Evolutionary conservation across 1,140 invertebrate species (phyloP), one percentile per base, ranked within the genome.

Genomic region (Ptiloglossa arizonensis): DNA sequence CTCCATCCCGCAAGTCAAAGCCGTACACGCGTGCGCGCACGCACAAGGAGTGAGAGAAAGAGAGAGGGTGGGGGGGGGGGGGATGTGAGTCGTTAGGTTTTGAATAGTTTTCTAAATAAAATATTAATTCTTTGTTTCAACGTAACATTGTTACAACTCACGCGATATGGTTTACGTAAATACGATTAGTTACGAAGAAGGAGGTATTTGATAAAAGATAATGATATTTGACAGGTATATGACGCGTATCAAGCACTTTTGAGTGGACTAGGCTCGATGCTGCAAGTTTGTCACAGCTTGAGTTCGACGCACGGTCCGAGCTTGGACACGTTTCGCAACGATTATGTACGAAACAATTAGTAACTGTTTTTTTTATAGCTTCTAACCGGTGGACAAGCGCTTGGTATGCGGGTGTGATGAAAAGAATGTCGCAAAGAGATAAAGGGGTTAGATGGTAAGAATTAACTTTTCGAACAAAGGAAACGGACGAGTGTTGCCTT

Each of bases 221-320:
- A 50, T 79, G 38, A 79, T 80, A 76, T 91, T 88, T 86, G 71
- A 88, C 92, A 95, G 95, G 95, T 95, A 75, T 95, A 95, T 93
- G 95, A 95, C 91, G 93, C 95, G 63, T 95, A 95, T 90, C 95
- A 95, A 92, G 93, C 94, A 69, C 92, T 95, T 82, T 93, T 95
- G 89, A 95, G 95, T 86, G 95, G 95, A 80, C 92, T 95, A 85
- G 95, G 95, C 89, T 93, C 94, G 85, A 95, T 95, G 93, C 93
- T 95, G 83, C 95, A 95, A 94, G 94, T 95, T 89, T 95, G 95
- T 92, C 94, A 95, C 92, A 94, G 94, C 88, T 92, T 89, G 87
- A 90, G 87, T 83, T 80, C 86, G 78, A 76, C 82, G 73, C 81
- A 86, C 74, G 82, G 73, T 81, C 69, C 84, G 67, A 84, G 80